A percentile compares a stretch with the other conserved stretches of the same genome.
Evolutionary conservation across 2,113 vertebrate genomes (phyloP).

Genomic region (Protobothrops mucrosquamatus): DNA sequence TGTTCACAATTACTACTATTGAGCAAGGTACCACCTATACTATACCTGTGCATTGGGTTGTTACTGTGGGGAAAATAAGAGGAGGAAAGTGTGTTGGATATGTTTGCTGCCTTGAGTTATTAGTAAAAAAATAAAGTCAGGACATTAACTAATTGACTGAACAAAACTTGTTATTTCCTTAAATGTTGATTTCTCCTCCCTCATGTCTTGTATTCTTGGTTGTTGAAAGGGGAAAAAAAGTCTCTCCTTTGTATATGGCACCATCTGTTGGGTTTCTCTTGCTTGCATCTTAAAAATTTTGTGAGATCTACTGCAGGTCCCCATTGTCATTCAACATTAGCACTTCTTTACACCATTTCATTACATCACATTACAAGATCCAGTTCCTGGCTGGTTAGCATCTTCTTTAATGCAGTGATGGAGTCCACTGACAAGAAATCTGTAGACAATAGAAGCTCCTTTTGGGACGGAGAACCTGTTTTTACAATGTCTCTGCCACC

Average conservation of each 20-base stretch:
- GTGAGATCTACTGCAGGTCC: slow-evolving; percentile 57
- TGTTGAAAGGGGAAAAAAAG: slow-evolving; percentile 32
- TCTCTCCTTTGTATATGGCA: slow-evolving; percentile 6
- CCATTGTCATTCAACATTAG: slow-evolving; percentile 70
- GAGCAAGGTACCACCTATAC: too few relatives aligned
- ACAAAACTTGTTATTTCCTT: slow-evolving; percentile 22
- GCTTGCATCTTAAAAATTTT: slow-evolving; percentile 64
- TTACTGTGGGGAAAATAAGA: too few relatives aligned
- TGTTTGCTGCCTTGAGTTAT: background rate
- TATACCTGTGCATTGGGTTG: too few relatives aligned
- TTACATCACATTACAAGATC: slow-evolving; percentile 60
- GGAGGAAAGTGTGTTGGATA: background rate
- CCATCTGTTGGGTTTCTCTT: slow-evolving; percentile 51
- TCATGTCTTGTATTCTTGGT: slow-evolving; percentile 18
- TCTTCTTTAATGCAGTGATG: slow-evolving; percentile 55
- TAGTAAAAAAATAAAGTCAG: too few relatives aligned
- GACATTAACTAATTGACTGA: background rate
- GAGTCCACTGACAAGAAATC: slow-evolving; percentile 45
- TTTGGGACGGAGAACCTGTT: slow-evolving; percentile 49
- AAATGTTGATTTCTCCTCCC: slow-evolving; percentile 43
- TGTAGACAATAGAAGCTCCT: slow-evolving; percentile 55
- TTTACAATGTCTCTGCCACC: slow-evolving; percentile 42
- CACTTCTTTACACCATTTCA: slow-evolving; percentile 67
- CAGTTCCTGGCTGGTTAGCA: slow-evolving; percentile 65
- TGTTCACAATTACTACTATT: too few relatives aligned